phyloP scores from a whole-genome alignment of 2,113 vertebrate genomes.

The Cyphomyrus discorhynchus region DNA sequence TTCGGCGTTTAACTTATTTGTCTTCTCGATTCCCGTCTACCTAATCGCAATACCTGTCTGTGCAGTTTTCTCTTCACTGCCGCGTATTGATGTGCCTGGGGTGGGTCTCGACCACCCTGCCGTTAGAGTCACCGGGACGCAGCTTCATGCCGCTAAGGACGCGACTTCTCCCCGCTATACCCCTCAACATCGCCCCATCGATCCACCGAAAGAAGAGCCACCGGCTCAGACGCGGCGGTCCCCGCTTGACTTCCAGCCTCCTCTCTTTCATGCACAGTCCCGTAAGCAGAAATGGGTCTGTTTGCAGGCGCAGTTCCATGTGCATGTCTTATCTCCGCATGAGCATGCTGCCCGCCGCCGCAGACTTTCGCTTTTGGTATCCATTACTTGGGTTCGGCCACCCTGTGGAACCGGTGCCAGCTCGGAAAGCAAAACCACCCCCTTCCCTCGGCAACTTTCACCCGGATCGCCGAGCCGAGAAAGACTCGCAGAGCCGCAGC shows the following conservation, averaged over 20 bases:
- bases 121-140: constrained; percentile 50
- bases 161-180: constrained; percentile 63
- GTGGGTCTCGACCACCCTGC: constrained; percentile 49
- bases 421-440: background rate
- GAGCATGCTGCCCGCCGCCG: constrained; percentile 31
- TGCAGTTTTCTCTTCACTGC: background rate
- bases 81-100: background rate
- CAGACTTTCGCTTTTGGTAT: constrained; percentile 26
- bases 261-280: constrained; percentile 53
- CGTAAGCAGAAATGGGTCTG: constrained; percentile 43
- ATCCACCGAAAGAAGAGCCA: constrained; percentile 49
- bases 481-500: background rate
- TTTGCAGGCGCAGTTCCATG: constrained; percentile 44
- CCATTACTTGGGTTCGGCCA: constrained; percentile 35
- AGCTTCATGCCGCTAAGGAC: constrained; percentile 62
- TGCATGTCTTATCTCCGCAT: constrained; percentile 53
- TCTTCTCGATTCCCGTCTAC: background rate
- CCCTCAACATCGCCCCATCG: constrained; percentile 79
- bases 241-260: constrained; percentile 44
- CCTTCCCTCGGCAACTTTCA: constrained; percentile 6
- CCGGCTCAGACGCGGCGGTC: constrained; percentile 23
- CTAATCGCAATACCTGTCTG: background rate
- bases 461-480: background rate
- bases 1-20: background rate
- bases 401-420: background rate